Evolutionary conservation across 2,113 vertebrate genomes (phyloP), one percentile per base, ranked within the genome.

Genomic region (Microtus oregoni): DNA sequence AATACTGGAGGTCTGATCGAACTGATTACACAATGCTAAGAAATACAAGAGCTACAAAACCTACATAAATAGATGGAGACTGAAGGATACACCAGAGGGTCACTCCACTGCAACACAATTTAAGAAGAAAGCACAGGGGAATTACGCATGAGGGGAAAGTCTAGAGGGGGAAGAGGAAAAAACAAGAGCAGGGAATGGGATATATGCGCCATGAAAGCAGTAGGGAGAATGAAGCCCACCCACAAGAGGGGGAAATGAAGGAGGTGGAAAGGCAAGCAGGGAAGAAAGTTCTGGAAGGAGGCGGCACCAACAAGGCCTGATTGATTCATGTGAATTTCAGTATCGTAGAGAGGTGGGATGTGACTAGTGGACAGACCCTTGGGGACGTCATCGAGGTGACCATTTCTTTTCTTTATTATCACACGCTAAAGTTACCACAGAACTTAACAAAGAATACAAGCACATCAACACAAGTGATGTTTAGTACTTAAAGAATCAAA

Each of bases 401-500:
- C 86, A 58, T 19, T 68, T n/a, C n/a, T n/a, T 68, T 68, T 65
- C 58, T 72, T 85, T 89, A 65, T 79, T 89, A 61, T 24, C 55
- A 52, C 35, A 91, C 5, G 55, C n/a, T 92, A 86, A 86, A 78
- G 41, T 75, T 87, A 86, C 35, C 68, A 90, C 28, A 92, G 20
- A 90, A 75, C 15, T 35, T 86, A 81, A 94, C 52, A 90, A 73
- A 91, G 8, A 92, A 94, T 72, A 61, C 47, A 67, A 83, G 81
- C 17, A 77, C 76, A 93, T 70, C 77, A 86, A 93, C 86, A 87
- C 8, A 91, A 93, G 47, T 65, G 76, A 93, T 77, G 94, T 89
- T 92, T 87, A 95, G n/a, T 44, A 86, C 4, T 89, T 35, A 89
- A 30, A 63, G 5, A 70, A 89, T 47, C 2, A 58, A 94, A 86